Conservation (phyloP, 2,113 vertebrate genomes). For the Megaleporinus macrocephalus region DNA sequence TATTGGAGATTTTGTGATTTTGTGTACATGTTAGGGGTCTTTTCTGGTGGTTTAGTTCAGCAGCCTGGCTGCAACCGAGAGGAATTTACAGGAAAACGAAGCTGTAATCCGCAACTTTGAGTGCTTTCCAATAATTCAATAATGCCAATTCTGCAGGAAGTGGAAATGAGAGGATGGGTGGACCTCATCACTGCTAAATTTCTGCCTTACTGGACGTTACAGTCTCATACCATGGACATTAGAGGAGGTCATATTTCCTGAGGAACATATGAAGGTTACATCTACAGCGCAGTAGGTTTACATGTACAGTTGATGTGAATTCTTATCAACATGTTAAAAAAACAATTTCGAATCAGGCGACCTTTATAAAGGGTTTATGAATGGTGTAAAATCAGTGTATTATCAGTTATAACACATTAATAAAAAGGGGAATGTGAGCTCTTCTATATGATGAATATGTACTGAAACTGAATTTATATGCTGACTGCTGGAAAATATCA, state of each 20-base stretch:
- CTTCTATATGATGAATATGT: too few species aligned
- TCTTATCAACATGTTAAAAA: not conserved
- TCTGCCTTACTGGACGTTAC: not conserved
- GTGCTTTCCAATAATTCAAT: constrained; percentile 19
- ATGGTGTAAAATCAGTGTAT: too few species aligned
- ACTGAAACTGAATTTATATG: too few species aligned
- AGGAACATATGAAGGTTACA: not conserved
- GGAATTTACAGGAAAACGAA: not conserved
- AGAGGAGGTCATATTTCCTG: not conserved
- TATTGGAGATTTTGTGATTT: too few species aligned
- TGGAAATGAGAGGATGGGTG: constrained; percentile 33
- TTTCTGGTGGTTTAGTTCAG: not conserved
- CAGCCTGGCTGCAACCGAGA: not conserved
- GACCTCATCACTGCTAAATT: not conserved
- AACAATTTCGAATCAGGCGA: too few species aligned
- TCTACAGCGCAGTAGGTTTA: too few species aligned
- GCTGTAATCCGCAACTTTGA: constrained; percentile 18
- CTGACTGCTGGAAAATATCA: too few species aligned
- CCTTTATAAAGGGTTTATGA: too few species aligned
- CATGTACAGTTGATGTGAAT: too few species aligned
- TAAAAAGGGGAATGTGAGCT: too few species aligned
- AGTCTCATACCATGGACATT: not conserved
- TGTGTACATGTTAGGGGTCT: not conserved
- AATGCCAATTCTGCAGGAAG: constrained; percentile 25
- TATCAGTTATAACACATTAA: too few species aligned